Conservation (phyloP, 2,888 invertebrate species). For the Paralinhomoeus sp. region DNA sequence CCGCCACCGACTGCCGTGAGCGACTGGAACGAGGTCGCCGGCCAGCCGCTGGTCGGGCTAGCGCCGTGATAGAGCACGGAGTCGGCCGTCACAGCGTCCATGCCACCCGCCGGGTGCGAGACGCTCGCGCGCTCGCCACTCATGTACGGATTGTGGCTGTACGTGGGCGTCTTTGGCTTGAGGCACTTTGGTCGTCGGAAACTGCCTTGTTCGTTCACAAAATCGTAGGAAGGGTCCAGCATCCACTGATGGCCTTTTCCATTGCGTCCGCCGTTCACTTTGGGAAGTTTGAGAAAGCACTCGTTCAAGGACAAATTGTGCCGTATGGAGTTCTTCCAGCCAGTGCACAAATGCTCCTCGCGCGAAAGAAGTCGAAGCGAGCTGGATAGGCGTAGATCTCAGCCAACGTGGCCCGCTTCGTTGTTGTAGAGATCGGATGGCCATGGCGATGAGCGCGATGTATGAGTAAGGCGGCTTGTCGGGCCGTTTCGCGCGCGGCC, state of each 20-base stretch:
- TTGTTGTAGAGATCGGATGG: constrained; percentile 15
- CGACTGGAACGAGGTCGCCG: no score
- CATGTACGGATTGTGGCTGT: no score
- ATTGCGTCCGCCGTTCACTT: constrained; percentile 44
- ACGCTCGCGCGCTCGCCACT: no score
- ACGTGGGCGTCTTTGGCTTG: no score
- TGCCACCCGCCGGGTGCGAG: no score
- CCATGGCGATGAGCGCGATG: constrained; percentile 18
- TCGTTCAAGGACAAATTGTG: constrained; percentile 91
- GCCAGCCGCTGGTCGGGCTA: no score
- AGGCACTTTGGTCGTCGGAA: constrained; percentile 35
- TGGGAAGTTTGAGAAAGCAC: constrained; percentile 88
- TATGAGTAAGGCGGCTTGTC: constrained; percentile 16
- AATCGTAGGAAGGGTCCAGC: constrained; percentile 79
- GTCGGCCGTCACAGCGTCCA: no score
- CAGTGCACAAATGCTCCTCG: constrained; percentile 62
- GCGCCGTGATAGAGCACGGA: no score
- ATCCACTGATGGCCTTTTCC: constrained; percentile 80
- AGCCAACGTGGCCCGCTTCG: constrained; percentile 18
- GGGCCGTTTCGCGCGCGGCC: no score
- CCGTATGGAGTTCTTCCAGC: constrained; percentile 95
- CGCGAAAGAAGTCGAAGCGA: constrained; percentile 58
- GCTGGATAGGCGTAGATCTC: constrained; percentile 18
- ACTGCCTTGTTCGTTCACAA: constrained; percentile 92
- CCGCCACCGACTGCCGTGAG: no score